Percentiles rank a stretch among this genome's conserved stretches.
Evolutionary conservation across 2,888 invertebrate species (phyloP).

Genomic region (Uropetala carovei): DNA sequence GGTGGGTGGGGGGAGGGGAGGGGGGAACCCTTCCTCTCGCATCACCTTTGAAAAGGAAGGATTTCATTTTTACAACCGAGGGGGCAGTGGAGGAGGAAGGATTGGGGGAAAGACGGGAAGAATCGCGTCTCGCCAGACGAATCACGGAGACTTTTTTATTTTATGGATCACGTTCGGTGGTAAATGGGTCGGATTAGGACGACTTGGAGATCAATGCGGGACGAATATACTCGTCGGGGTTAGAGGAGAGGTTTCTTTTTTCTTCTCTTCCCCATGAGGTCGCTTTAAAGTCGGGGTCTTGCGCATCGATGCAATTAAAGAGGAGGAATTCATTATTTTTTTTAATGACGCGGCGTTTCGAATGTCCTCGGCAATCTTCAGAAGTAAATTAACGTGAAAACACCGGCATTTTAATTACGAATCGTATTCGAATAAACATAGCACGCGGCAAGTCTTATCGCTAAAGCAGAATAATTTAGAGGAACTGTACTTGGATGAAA

Average conservation of each 20-base stretch:
- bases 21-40: no score
- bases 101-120: not conserved
- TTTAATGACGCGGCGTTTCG: no score
- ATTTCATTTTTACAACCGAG: not conserved
- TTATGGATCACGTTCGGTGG: not conserved
- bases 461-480: no score
- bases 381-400: no score
- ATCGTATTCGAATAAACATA: no score
- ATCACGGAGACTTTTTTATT: not conserved
- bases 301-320: not conserved
- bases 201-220: not conserved
- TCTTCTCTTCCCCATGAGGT: not conserved
- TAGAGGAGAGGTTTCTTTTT: not conserved
- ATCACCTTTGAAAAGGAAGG: no score
- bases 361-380: no score
- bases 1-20: no score
- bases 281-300: not conserved
- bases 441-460: no score
- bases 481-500: no score
- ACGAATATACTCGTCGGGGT: not conserved
- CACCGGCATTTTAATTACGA: no score
- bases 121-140: not conserved
- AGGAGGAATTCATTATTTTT: not conserved
- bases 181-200: not conserved
- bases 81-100: not conserved